Conservation (phyloP, 2,797 vertebrate genomes). For the Propithecus perrieri region DNA sequence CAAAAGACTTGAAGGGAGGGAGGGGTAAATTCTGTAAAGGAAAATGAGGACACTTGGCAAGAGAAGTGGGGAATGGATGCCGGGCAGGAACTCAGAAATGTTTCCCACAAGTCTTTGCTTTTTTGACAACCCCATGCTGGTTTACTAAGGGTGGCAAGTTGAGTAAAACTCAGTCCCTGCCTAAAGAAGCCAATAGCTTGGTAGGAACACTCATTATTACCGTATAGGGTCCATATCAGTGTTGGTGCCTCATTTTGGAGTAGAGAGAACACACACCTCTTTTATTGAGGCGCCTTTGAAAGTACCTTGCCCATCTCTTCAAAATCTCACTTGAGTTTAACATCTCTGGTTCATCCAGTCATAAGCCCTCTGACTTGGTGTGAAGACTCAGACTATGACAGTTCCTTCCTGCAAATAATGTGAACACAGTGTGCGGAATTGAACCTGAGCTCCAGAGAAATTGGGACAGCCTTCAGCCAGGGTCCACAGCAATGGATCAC, state of each 20-base stretch:
- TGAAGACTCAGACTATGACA: neutral
- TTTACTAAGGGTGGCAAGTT: neutral
- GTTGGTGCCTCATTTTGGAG: neutral
- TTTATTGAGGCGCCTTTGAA: neutral
- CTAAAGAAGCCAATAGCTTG: neutral
- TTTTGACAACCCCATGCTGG: neutral
- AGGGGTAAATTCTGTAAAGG: neutral
- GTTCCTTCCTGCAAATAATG: neutral
- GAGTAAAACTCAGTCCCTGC: neutral
- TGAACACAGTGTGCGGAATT: neutral
- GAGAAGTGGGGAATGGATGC: neutral
- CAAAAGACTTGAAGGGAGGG: neutral
- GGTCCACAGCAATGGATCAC: neutral
- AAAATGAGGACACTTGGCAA: neutral
- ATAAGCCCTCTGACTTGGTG: neutral
- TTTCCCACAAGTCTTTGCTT: neutral
- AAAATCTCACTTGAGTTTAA: neutral
- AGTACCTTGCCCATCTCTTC: neutral
- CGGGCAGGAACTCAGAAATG: neutral
- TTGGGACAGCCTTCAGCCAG: neutral
- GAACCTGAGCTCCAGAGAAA: neutral
- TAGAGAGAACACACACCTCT: neutral
- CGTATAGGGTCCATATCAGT: neutral
- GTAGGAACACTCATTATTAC: neutral
- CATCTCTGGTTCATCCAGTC: neutral